Evolutionary conservation across 2,113 vertebrate species (phyloP).

Genomic region (Dipodomys stephensi): DNA sequence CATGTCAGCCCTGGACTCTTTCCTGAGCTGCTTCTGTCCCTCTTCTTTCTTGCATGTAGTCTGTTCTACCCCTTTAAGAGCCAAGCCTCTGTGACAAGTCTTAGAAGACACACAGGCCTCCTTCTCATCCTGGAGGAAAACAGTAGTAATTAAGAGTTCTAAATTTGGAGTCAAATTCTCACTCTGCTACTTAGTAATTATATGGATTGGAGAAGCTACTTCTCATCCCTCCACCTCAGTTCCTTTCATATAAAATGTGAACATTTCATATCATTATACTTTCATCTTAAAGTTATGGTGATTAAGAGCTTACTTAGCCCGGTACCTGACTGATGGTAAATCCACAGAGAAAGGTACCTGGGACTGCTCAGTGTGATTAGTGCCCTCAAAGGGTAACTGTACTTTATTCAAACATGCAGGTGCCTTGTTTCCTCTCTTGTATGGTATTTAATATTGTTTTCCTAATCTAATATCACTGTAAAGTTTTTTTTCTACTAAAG

Average conservation of each 20-base stretch:
- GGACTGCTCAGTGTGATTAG: accelerated
- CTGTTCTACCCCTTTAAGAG: not conserved
- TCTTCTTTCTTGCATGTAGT: not conserved
- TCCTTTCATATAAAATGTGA: not conserved
- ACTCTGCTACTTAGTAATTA: not conserved
- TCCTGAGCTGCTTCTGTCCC: not conserved
- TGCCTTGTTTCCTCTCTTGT: not conserved
- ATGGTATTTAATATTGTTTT: not conserved
- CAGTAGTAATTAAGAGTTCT: not conserved
- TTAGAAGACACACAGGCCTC: not conserved
- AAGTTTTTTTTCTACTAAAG: not conserved
- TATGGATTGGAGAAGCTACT: not conserved
- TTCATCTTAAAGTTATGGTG: not conserved
- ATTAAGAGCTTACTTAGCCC: not conserved
- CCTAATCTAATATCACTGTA: not conserved
- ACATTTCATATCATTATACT: not conserved
- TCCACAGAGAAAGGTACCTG: not conserved
- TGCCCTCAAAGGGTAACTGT: not conserved
- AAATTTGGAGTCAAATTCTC: not conserved
- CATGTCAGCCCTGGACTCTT: not conserved
- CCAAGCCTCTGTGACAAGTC: not conserved
- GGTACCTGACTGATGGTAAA: not conserved
- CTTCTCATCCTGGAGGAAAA: not conserved
- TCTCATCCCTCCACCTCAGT: not conserved
- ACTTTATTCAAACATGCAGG: not conserved